Evolutionary conservation across 2,797 vertebrate species (phyloP), one percentile per base, ranked within the genome.

Genomic region (Tiaroga cobitis): DNA sequence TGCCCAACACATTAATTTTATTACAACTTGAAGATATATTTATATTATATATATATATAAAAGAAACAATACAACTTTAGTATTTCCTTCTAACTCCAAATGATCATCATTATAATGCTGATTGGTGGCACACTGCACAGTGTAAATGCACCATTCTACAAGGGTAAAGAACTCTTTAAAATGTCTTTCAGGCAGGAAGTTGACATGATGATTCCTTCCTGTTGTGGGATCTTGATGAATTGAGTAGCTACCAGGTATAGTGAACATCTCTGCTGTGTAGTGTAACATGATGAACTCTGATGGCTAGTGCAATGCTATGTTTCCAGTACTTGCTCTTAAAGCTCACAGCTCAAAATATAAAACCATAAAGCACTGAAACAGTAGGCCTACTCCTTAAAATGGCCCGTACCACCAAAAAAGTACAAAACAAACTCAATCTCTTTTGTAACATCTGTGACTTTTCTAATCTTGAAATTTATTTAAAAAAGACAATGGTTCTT

Each of bases 11-110:
- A 83, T 77, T 83, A 68, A 83, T 87, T 82, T 79, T 79, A 81
- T 74, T 56, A 83, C 24, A 83, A 83, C 34, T 41, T 51, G 26
- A 78, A 84, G 46, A 74, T 61, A 56, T 68, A 83, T 76, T 24
- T 80, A 82, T 85, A 74, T 73, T 72, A 78, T 83, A 75, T 80
- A 59, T 74, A 43, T 78, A 70, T 59, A 70, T 49, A 80, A 85
- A 29, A 85, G 34, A 59, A 68, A 32, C 29, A 76, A 69, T 24
- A 68, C 74, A 59, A 46, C 34, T 81, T 76, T 37, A 16, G 46
- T 34, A 76, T 56, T 84, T 73, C 65, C 26, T 59, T 70, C 51
- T 43, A 86, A 75, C 73, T 69, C 24, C 61, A 75, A 54, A 81
- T 13, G 4, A 59, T 69, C 79, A 51, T 78, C n/a, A 86, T 76